A percentile compares a stretch with the other conserved stretches of the same genome.
Conservation (phyloP, 2,113 vertebrate species). For the Thalassoma bifasciatum region DNA sequence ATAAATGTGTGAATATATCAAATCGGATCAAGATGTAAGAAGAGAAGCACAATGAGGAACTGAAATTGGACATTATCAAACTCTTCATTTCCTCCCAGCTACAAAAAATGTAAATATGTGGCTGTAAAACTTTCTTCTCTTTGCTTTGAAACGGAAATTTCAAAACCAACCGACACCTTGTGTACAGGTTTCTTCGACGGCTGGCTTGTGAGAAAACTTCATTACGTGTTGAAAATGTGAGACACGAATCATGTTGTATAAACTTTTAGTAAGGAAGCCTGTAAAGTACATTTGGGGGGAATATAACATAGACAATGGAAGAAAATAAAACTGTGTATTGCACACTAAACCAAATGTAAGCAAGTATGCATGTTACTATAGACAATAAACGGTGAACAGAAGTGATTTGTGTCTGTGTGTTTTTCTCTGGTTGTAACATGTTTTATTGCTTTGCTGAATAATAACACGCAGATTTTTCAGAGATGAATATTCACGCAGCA, state of each 20-base stretch:
- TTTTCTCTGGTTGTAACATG: no score
- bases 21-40: background rate
- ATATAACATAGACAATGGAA: constrained; percentile 68
- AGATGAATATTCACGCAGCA: no score
- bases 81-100: background rate
- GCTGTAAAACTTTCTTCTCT: constrained; percentile 23
- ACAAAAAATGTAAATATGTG: constrained; percentile 30
- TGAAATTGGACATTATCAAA: background rate
- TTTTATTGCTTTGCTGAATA: no score
- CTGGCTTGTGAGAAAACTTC: constrained; percentile 54
- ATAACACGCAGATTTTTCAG: no score
- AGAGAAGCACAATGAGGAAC: background rate
- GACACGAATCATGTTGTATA: constrained; percentile 67
- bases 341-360: constrained; percentile 78
- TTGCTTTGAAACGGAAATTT: no score
- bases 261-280: constrained; percentile 63
- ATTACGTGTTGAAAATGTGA: constrained; percentile 70
- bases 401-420: background rate
- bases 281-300: constrained; percentile 65
- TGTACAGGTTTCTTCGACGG: constrained; percentile 45
- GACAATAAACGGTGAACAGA: constrained; percentile 79
- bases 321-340: constrained; percentile 70
- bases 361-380: constrained; percentile 82
- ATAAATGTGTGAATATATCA: no score
- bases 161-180: background rate